Conservation (phyloP, 2,888 invertebrate genomes). For the Conchocele bisecta region DNA sequence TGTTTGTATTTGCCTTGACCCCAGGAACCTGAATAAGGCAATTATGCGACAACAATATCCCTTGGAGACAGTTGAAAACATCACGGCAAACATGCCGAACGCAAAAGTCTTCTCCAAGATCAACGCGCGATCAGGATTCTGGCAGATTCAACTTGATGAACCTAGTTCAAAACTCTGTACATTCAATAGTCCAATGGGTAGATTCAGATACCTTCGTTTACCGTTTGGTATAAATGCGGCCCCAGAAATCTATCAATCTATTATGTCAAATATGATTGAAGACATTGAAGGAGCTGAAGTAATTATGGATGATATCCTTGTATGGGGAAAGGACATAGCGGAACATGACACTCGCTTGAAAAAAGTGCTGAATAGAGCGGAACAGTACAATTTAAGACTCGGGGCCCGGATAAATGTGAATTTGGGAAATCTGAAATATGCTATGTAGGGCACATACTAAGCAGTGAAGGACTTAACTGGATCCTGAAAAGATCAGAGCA, state of each 20-base stretch:
- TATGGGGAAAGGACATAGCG: constrained; percentile 21
- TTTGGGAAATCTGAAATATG: constrained; percentile 11
- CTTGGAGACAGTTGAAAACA: constrained; percentile 49
- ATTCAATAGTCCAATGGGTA: constrained; percentile 36
- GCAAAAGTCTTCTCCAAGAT: constrained; percentile 42
- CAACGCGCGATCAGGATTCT: constrained; percentile 35
- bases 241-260: constrained; percentile 34
- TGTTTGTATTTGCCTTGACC: constrained; percentile 54
- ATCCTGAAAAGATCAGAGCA: background rate
- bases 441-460: background rate
- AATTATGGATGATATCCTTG: constrained; percentile 45
- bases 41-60: constrained; percentile 47
- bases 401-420: constrained; percentile 26
- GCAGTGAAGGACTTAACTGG: background rate
- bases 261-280: constrained; percentile 24
- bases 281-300: constrained; percentile 35
- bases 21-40: constrained; percentile 55
- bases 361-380: constrained; percentile 15
- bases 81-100: constrained; percentile 31
- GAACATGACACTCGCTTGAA: constrained; percentile 33
- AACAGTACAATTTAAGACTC: too few relatives aligned
- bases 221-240: constrained; percentile 45
- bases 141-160: constrained; percentile 34
- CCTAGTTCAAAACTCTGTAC: constrained; percentile 32
- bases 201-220: constrained; percentile 30